Percentiles rank a stretch among this genome's conserved stretches.
Evolutionary conservation across 2,113 vertebrate genomes (phyloP).

Genomic region (Psammodynastes pulverulentus): DNA sequence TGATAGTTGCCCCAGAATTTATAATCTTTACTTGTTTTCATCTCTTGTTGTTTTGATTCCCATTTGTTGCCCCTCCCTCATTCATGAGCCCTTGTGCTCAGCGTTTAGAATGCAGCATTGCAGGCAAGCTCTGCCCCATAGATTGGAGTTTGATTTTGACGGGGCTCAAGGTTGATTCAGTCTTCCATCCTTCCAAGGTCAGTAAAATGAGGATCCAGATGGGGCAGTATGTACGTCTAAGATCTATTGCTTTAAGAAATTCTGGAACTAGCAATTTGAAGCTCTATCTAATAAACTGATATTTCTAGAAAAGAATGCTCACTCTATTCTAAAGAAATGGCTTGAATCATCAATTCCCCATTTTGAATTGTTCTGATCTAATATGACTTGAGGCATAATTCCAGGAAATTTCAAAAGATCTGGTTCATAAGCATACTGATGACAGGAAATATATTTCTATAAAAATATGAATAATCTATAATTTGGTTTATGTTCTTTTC

Average conservation of each 20-base stretch:
- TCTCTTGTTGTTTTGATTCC: not conserved
- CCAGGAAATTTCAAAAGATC: not conserved
- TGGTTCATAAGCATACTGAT: not conserved
- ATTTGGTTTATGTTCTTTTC: not conserved
- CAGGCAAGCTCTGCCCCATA: not conserved
- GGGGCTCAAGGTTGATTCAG: not conserved
- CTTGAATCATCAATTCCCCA: not conserved
- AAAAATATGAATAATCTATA: not conserved
- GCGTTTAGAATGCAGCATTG: not conserved
- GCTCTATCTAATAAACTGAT: not conserved
- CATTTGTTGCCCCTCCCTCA: not conserved
- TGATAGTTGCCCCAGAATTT: not conserved
- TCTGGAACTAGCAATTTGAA: not conserved
- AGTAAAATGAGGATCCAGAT: not conserved
- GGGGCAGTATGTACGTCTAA: not conserved
- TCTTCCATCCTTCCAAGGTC: not conserved
- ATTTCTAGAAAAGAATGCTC: not conserved
- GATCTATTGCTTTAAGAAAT: not conserved
- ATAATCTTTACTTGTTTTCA: not conserved
- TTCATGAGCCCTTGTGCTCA: not conserved
- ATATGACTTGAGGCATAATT: too few species aligned
- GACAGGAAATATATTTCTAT: not conserved
- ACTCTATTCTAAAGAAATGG: not conserved
- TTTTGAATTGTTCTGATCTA: not conserved
- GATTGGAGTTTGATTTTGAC: not conserved